phyloP scores from a whole-genome alignment of 2,113 vertebrate species.

The Brachyhypopomus occidentalis region DNA sequence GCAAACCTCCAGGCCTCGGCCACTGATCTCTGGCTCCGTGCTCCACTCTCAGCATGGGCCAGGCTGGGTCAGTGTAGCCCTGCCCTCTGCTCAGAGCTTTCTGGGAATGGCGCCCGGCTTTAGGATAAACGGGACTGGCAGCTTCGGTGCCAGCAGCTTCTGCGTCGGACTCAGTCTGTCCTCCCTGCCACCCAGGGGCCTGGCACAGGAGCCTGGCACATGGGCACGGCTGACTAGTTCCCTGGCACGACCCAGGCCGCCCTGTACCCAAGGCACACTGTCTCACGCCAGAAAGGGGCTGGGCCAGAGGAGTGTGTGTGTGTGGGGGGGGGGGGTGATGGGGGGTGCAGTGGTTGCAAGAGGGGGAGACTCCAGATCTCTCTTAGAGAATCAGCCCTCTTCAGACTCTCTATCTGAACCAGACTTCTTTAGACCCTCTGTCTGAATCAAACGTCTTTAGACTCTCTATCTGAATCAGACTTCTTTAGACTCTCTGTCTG shows the following conservation, averaged over 20 bases:
- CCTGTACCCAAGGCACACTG: background rate
- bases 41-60: constrained; percentile 26
- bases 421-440: too few species aligned
- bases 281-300: background rate
- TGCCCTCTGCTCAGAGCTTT: background rate
- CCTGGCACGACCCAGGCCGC: background rate
- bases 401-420: too few species aligned
- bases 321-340: background rate
- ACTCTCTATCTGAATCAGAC: too few species aligned
- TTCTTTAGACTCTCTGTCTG: too few species aligned
- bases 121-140: constrained; percentile 8
- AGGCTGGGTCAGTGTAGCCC: constrained; percentile 23
- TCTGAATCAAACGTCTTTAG: too few species aligned
- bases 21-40: background rate
- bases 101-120: constrained; percentile 53
- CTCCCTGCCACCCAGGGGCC: constrained; percentile 16
- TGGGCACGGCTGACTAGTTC: background rate
- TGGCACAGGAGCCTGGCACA: background rate
- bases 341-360: background rate
- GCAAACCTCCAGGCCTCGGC: too few species aligned
- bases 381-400: too few species aligned
- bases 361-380: background rate
- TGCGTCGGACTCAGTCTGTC: background rate
- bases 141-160: constrained; percentile 13
- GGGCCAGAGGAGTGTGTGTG: background rate